phyloP scores from a whole-genome alignment of 2,888 invertebrate species.

The Cephalotes varians region DNA sequence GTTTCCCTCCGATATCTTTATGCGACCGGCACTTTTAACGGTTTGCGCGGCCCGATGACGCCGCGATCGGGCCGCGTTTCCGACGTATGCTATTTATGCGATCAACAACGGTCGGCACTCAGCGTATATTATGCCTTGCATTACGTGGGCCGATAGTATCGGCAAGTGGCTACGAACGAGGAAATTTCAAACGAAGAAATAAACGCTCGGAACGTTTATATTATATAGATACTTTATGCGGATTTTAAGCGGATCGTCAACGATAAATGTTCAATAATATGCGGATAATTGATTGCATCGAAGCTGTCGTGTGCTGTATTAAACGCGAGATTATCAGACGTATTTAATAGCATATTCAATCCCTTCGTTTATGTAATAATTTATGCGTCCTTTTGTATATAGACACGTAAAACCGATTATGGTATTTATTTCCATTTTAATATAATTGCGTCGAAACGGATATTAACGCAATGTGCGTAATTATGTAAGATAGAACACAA shows the following conservation, averaged over 20 bases:
- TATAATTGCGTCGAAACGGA: neutral
- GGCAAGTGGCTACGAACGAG: neutral
- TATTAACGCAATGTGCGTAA: slow-evolving; percentile 13
- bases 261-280: neutral
- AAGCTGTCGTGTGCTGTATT: neutral
- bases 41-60: slow-evolving; percentile 11
- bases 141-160: neutral
- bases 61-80: slow-evolving; percentile 27
- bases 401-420: slow-evolving; percentile 14
- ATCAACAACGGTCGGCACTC: slow-evolving; percentile 20
- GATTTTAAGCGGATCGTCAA: neutral
- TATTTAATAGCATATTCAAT: slow-evolving; percentile 16
- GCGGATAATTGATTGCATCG: neutral
- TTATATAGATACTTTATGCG: neutral
- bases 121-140: slow-evolving; percentile 24
- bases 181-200: neutral
- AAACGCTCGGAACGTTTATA: neutral
- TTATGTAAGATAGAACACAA: slow-evolving; percentile 1
- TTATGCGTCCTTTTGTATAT: neutral
- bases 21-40: slow-evolving; percentile 19
- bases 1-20: slow-evolving; percentile 35
- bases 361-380: neutral
- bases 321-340: neutral
- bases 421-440: slow-evolving; percentile 5
- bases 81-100: slow-evolving; percentile 23